Conservation (phyloP, 2,888 invertebrate species). For the Meandrusa payeni region DNA sequence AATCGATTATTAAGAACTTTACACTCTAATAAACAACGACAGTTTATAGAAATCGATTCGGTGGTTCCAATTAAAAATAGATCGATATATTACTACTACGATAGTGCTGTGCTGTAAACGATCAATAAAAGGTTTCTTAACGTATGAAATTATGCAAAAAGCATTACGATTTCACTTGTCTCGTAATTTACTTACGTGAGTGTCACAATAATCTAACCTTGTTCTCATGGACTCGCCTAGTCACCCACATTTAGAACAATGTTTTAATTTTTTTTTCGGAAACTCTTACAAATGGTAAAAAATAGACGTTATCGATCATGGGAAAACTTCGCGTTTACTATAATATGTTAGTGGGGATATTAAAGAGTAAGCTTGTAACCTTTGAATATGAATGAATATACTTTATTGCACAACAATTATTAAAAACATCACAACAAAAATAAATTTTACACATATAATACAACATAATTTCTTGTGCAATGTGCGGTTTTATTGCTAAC, state of each 20-base stretch:
- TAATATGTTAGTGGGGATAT: too few relatives aligned
- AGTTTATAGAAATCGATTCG: slow-evolving; percentile 28
- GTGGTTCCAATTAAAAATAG: slow-evolving; percentile 32
- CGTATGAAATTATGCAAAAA: slow-evolving; percentile 49
- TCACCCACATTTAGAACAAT: not conserved
- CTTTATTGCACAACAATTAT: too few relatives aligned
- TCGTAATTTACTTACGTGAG: slow-evolving; percentile 43
- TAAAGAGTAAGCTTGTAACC: too few relatives aligned
- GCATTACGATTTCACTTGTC: slow-evolving; percentile 38
- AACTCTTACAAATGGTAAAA: not conserved
- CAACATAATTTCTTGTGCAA: too few relatives aligned
- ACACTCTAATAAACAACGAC: not conserved
- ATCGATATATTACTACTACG: slow-evolving; percentile 35
- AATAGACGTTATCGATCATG: too few relatives aligned
- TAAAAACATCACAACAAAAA: too few relatives aligned
- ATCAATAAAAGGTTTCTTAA: slow-evolving; percentile 45
- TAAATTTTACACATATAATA: too few relatives aligned
- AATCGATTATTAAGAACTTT: slow-evolving; percentile 3
- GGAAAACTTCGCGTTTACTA: too few relatives aligned
- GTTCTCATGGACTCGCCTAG: slow-evolving; percentile 12
- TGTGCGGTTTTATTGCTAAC: too few relatives aligned
- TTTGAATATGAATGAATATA: too few relatives aligned
- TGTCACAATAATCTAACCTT: slow-evolving; percentile 43
- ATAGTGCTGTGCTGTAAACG: slow-evolving; percentile 25
- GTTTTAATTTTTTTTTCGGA: slow-evolving; percentile 2